A percentile compares a stretch with the other conserved stretches of the same genome.
These are phyloP conservation scores for Lepidurus arcticus DNA, from an alignment of 1,140 invertebrate genomes.

Conservation along the genomic window DNA sequence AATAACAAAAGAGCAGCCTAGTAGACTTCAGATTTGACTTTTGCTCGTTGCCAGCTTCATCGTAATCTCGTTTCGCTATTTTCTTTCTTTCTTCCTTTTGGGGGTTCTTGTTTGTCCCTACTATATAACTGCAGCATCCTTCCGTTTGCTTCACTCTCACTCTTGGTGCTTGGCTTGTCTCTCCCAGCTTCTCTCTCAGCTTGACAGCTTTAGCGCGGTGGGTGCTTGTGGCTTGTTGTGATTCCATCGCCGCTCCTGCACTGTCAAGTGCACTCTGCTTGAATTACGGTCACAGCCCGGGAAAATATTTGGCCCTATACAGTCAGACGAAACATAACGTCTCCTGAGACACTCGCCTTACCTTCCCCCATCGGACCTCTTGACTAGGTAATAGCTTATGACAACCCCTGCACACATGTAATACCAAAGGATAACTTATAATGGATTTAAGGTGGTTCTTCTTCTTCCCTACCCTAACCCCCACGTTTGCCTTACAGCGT, in stretches of 20 bases:
- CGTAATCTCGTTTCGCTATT: not conserved
- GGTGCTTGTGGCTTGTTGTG: conserved; percentile 20
- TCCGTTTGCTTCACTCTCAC: not conserved
- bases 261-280: conserved; percentile 18
- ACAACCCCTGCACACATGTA: conserved; percentile 17
- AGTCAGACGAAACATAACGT: conserved; percentile 21
- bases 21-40: conserved; percentile 11
- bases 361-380: conserved; percentile 17
- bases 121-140: conserved; percentile 6
- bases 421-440: conserved; percentile 12
- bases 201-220: conserved; percentile 17
- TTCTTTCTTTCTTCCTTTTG: not conserved
- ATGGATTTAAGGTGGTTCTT: not conserved
- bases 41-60: conserved; percentile 10
- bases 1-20: not conserved
- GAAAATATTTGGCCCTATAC: conserved; percentile 12
- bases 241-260: conserved; percentile 12
- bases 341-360: conserved; percentile 8
- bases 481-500: not conserved
- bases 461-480: not conserved
- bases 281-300: not conserved
- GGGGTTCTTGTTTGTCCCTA: not conserved
- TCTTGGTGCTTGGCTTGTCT: not conserved
- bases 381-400: conserved; percentile 19
- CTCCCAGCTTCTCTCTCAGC: not conserved